Evolutionary conservation across 2,888 invertebrate genomes (phyloP).

Genomic region (Chaetogeoica ovagalla): DNA sequence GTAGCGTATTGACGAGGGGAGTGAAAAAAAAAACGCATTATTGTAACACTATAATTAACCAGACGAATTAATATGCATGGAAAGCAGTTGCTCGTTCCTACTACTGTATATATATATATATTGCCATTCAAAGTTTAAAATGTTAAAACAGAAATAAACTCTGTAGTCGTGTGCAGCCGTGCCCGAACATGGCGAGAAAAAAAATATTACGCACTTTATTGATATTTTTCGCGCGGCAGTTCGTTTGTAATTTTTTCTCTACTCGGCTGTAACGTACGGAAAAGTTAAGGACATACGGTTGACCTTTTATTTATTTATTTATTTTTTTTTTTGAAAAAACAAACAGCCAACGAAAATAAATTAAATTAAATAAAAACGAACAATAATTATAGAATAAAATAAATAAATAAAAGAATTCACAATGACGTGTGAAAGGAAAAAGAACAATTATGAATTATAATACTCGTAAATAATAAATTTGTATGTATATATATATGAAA

Average conservation of each 20-base stretch:
- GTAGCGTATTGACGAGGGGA: background rate
- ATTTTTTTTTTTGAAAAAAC: too few species aligned
- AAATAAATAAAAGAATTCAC: too few species aligned
- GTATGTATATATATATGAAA: too few species aligned
- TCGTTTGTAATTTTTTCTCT: background rate
- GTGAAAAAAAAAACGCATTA: conserved; percentile 34
- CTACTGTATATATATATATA: background rate
- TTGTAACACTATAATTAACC: conserved; percentile 48
- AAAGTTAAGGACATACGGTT: background rate
- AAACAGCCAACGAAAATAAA: too few species aligned
- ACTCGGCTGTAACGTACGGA: background rate
- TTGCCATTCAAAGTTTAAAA: conserved; percentile 15
- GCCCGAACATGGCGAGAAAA: background rate
- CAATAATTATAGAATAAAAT: too few species aligned
- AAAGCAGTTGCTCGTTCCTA: conserved; percentile 20
- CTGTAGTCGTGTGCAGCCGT: background rate
- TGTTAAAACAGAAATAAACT: conserved; percentile 27
- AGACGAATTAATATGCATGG: conserved; percentile 47
- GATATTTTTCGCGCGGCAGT: background rate
- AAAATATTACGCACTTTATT: background rate
- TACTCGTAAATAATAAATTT: too few species aligned
- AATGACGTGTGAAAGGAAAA: too few species aligned
- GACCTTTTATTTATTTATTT: too few species aligned
- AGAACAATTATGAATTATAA: too few species aligned
- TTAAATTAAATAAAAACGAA: too few species aligned